Conservation (phyloP, 2,113 vertebrate genomes). For the Girardinichthys multiradiatus region DNA sequence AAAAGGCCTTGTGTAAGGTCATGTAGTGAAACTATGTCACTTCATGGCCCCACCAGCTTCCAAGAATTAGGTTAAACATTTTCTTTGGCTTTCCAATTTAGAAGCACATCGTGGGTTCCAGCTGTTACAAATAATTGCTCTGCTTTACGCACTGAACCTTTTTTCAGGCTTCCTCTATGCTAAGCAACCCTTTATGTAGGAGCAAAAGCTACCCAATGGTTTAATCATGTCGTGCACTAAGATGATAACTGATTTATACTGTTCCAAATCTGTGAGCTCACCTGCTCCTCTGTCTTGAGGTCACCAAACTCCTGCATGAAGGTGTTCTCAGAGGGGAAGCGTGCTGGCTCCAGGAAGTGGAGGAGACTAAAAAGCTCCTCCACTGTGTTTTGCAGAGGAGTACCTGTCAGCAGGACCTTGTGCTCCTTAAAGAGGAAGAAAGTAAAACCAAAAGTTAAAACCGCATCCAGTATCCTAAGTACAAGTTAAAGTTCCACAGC, state of each 20-base stretch:
- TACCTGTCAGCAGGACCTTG: slow-evolving; percentile 96
- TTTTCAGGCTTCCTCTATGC: too few relatives aligned
- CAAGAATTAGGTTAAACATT: slow-evolving; percentile 23
- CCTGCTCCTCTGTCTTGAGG: slow-evolving; percentile 98
- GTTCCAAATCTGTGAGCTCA: slow-evolving; percentile 8
- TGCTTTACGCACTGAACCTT: too few relatives aligned
- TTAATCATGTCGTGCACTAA: too few relatives aligned
- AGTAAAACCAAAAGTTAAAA: background rate
- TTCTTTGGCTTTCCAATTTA: slow-evolving; percentile 24
- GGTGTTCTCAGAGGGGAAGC: slow-evolving; percentile 93
- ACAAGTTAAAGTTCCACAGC: background rate
- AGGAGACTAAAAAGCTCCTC: slow-evolving; percentile 97
- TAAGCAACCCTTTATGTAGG: background rate
- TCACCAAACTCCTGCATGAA: slow-evolving; percentile 99
- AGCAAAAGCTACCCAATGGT: background rate
- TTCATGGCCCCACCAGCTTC: slow-evolving; percentile 11
- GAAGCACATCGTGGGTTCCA: background rate
- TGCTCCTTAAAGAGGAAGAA: slow-evolving; percentile 85
- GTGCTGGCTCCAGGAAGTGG: slow-evolving; percentile 93
- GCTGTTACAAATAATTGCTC: slow-evolving; percentile 26
- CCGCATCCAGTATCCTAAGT: background rate
- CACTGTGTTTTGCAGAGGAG: slow-evolving; percentile 97
- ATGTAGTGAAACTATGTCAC: slow-evolving; percentile 10
- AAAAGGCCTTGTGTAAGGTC: slow-evolving; percentile 9
- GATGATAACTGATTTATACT: background rate